phyloP scores from a whole-genome alignment of 2,113 vertebrate genomes.

The Eptesicus fuscus region DNA sequence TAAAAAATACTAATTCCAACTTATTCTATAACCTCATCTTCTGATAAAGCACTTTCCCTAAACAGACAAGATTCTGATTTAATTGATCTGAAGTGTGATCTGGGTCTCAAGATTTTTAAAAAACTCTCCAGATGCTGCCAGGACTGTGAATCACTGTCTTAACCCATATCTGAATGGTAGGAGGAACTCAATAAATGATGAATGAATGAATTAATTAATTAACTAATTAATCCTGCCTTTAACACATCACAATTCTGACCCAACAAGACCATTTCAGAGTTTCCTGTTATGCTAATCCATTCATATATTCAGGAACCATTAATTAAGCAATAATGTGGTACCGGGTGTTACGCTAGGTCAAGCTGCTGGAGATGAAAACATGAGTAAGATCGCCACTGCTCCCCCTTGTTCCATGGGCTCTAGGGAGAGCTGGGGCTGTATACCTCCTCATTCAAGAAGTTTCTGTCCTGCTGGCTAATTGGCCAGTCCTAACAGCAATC shows the following conservation, averaged over 20 bases:
- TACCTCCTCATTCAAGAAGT: background rate
- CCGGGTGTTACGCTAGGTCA: background rate
- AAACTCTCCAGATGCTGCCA: background rate
- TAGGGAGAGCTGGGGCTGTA: background rate
- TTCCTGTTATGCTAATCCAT: conserved; percentile 45
- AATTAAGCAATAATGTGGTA: conserved; percentile 6
- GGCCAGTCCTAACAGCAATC: background rate
- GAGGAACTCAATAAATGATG: background rate
- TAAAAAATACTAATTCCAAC: background rate
- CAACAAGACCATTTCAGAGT: background rate
- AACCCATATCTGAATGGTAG: background rate
- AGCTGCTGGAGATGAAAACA: background rate
- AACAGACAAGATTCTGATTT: background rate
- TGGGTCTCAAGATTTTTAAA: background rate
- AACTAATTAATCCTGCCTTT: background rate
- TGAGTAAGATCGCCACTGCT: background rate
- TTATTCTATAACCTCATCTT: background rate
- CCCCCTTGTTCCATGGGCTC: background rate
- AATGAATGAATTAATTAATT: background rate
- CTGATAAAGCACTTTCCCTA: background rate
- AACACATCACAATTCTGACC: background rate
- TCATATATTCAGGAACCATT: conserved; percentile 44
- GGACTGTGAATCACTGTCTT: background rate
- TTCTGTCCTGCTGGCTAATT: conserved; percentile 32
- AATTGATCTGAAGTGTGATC: background rate